Base-by-base conservation (phyloP, 2,888 invertebrate species). In the Eurytoma adleriae region DNA sequence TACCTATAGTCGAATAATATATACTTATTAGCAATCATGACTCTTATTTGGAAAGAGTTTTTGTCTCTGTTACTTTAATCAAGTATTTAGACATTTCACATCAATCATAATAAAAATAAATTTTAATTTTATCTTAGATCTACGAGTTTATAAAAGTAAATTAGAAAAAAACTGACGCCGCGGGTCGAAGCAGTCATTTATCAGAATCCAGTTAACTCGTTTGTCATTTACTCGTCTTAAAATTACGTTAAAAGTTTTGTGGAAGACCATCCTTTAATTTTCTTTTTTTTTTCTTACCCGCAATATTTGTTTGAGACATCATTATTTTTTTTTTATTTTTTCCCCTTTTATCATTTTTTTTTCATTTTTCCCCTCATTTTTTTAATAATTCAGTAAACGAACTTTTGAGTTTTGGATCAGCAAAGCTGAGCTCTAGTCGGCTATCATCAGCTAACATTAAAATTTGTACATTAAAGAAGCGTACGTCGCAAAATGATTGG, bases 401-500 rank as follows among this genome's bases (percentile, higher is more conserved):
- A n/a, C 16, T n/a, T 52, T 30, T 30, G 27, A 64, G 14, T 71
- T n/a, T 64, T 72, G 13, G 18, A 61, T 24, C 54, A 72, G 18
- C 64, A 62, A 18, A 18, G 12, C 48, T 20, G 12, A 66, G 13
- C 57, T 50, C 40, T 57, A 50, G 50, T 16, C 62, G 69, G 54
- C 50, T 20, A 75, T 64, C 67, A 24, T 68, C 27, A 76, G 57
- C 70, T 71, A 66, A 66, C 10, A 66, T 24, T 71, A 57, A 48
- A 62, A 62, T 64, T 54, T 66, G 52, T 40, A 59, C 64, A 67
- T 72, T 30, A 61, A 78, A 72, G 59, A 78, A 72, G 57, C 27
- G 59, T 61, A 52, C 67, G 66, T 78, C 78, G 66, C 71, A 57
- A 71, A 56, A 71, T 66, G n/a, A 76, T 76, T 62, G 69, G 69